Percentiles rank a stretch among this genome's conserved stretches.
Evolutionary conservation across 2,888 invertebrate genomes (phyloP).

Genomic region (Leptinotarsa haldemani): DNA sequence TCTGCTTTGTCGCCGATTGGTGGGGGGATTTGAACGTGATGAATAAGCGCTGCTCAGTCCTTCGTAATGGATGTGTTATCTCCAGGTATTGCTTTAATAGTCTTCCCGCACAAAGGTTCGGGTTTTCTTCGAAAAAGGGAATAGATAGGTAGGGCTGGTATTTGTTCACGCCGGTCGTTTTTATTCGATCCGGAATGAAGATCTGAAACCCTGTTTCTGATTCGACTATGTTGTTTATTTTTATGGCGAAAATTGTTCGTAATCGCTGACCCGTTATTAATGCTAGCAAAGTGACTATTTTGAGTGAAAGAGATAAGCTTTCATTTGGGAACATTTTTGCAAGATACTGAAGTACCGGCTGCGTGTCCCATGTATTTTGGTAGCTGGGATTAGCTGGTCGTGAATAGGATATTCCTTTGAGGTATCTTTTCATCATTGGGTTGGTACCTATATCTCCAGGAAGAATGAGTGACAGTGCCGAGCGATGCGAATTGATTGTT

Average conservation of each 20-base stretch:
- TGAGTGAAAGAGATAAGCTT: slow-evolving; percentile 32
- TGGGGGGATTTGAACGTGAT: slow-evolving; percentile 27
- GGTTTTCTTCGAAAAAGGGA: slow-evolving; percentile 38
- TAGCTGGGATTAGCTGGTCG: slow-evolving; percentile 41
- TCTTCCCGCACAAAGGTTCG: slow-evolving; percentile 23
- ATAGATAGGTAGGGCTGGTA: slow-evolving; percentile 42
- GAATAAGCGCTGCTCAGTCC: background rate
- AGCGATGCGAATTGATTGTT: slow-evolving; percentile 46
- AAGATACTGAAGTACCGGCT: slow-evolving; percentile 35
- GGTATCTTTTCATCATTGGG: slow-evolving; percentile 42
- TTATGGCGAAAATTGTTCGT: slow-evolving; percentile 37
- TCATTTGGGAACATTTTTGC: slow-evolving; percentile 9
- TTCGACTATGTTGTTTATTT: slow-evolving; percentile 30
- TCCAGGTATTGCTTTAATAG: slow-evolving; percentile 28
- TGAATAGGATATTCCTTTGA: slow-evolving; percentile 42
- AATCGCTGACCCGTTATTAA: slow-evolving; percentile 46
- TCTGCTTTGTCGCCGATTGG: slow-evolving; percentile 28
- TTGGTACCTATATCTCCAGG: slow-evolving; percentile 36
- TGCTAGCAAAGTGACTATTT: slow-evolving; percentile 39
- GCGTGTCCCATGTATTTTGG: slow-evolving; percentile 52
- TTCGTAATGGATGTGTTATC: slow-evolving; percentile 18
- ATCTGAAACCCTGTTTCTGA: slow-evolving; percentile 33
- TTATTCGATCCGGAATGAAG: slow-evolving; percentile 32
- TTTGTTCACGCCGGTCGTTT: slow-evolving; percentile 31
- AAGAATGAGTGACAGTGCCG: slow-evolving; percentile 47